Conservation (phyloP, 2,113 vertebrate species). For the Oreotrochilus melanogaster region DNA sequence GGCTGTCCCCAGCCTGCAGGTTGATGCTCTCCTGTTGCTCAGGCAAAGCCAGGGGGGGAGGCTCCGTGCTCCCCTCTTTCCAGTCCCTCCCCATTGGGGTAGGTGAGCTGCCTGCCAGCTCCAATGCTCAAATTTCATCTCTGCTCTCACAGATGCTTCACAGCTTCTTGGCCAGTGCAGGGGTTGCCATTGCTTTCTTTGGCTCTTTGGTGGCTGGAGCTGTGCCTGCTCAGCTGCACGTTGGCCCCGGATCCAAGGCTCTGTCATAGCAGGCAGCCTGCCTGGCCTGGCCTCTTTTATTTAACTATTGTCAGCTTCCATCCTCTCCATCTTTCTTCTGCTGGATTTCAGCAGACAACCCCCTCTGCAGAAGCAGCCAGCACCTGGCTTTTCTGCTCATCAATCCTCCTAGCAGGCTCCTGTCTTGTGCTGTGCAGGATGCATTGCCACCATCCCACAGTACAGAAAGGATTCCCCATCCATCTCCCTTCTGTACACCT, state of each 20-base stretch:
- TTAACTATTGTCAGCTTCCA: not conserved
- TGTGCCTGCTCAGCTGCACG: not conserved
- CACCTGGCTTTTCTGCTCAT: not conserved
- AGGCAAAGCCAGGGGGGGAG: not conserved
- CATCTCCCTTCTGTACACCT: fast-evolving
- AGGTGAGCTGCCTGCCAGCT: not conserved
- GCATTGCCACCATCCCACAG: not conserved
- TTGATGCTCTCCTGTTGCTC: not conserved
- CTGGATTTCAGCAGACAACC: not conserved
- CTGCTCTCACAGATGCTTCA: not conserved
- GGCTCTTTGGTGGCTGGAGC: not conserved
- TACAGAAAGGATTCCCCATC: not conserved
- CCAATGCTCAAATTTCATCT: not conserved
- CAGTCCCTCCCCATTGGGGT: not conserved
- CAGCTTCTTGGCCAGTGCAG: not conserved
- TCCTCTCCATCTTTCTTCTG: not conserved
- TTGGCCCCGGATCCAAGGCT: not conserved
- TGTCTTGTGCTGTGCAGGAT: not conserved
- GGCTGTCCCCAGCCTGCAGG: not conserved
- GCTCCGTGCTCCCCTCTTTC: not conserved
- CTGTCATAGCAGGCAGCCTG: not conserved
- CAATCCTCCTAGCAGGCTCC: not conserved
- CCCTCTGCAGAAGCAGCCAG: not conserved
- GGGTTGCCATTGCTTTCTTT: not conserved
- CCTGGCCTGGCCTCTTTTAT: not conserved